These are phyloP conservation scores for Scaptomyza cyrtandrae DNA, from an alignment of 2,888 invertebrate genomes.

Conservation along the genomic window DNA sequence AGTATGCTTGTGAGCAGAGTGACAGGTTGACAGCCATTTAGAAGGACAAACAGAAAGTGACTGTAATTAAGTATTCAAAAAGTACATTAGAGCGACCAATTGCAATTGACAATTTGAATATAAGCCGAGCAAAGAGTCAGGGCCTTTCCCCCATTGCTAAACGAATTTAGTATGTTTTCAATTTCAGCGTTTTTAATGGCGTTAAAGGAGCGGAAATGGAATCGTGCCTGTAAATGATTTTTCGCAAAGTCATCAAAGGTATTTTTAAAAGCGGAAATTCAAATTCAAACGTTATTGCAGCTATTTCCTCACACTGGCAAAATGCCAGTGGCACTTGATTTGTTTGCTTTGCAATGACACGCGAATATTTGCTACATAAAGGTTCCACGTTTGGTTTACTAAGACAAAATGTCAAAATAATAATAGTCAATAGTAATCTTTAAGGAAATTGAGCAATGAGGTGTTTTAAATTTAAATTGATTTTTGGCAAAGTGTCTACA, in stretches of 20 bases:
- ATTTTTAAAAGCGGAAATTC: conserved; percentile 61
- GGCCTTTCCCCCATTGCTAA: conserved; percentile 17
- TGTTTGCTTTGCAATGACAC: conserved; percentile 26
- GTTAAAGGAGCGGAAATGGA: conserved; percentile 74
- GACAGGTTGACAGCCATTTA: conserved; percentile 39
- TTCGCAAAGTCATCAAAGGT: conserved; percentile 72
- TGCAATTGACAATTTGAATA: conserved; percentile 70
- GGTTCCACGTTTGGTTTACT: neutral
- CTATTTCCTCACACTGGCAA: conserved; percentile 62
- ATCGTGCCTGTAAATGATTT: conserved; percentile 62
- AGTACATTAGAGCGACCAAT: conserved; percentile 66
- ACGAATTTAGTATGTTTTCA: conserved; percentile 54
- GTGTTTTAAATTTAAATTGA: too few species aligned
- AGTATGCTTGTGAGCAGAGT: conserved; percentile 11
- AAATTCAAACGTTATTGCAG: conserved; percentile 71
- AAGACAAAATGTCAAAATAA: neutral
- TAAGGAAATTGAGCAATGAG: too few species aligned
- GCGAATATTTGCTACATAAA: conserved; percentile 10
- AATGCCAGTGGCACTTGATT: conserved; percentile 32
- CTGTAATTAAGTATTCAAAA: conserved; percentile 50
- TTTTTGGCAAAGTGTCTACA: too few species aligned
- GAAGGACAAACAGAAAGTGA: conserved; percentile 15
- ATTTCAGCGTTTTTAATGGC: conserved; percentile 73
- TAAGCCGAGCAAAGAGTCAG: conserved; percentile 18
- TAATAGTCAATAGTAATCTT: neutral